Evolutionary conservation across 2,797 vertebrate species (phyloP).

Genomic region (Phaenicophaeus curvirostris): DNA sequence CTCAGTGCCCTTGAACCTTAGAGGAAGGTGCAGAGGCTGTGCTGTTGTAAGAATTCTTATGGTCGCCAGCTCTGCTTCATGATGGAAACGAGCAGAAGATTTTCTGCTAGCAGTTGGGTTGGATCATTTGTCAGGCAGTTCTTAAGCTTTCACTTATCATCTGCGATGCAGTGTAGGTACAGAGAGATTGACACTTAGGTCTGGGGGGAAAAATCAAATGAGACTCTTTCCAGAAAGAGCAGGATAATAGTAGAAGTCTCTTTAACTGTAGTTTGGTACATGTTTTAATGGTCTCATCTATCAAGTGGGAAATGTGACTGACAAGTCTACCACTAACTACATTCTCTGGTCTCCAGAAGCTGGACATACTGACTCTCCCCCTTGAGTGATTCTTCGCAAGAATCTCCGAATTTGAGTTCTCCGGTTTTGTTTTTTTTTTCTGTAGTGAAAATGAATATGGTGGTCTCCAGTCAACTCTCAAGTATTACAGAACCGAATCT

Average conservation of each 20-base stretch:
- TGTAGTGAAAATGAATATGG: constrained; percentile 46
- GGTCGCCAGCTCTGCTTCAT: background rate
- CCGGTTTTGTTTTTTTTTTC: background rate
- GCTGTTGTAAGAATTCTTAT: background rate
- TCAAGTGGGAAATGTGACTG: background rate
- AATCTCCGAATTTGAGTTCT: constrained; percentile 6
- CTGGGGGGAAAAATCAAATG: background rate
- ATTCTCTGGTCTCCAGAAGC: constrained; percentile 1
- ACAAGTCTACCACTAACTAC: background rate
- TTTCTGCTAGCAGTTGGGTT: background rate
- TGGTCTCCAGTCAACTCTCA: constrained; percentile 33
- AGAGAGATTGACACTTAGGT: background rate
- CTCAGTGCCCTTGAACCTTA: constrained; percentile 18
- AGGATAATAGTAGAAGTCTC: background rate
- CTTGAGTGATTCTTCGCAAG: background rate
- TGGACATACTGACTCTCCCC: background rate
- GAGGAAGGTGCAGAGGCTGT: background rate
- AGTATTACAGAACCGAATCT: constrained; percentile 27
- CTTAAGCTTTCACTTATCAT: background rate
- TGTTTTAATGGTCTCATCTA: constrained; percentile 4
- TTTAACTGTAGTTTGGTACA: background rate
- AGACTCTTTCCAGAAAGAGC: background rate
- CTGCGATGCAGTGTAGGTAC: background rate
- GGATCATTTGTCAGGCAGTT: background rate
- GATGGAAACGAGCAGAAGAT: background rate